These are phyloP conservation scores for Leucopsar rothschildi DNA, from an alignment of 2,113 vertebrate species.

Conservation along the genomic window DNA sequence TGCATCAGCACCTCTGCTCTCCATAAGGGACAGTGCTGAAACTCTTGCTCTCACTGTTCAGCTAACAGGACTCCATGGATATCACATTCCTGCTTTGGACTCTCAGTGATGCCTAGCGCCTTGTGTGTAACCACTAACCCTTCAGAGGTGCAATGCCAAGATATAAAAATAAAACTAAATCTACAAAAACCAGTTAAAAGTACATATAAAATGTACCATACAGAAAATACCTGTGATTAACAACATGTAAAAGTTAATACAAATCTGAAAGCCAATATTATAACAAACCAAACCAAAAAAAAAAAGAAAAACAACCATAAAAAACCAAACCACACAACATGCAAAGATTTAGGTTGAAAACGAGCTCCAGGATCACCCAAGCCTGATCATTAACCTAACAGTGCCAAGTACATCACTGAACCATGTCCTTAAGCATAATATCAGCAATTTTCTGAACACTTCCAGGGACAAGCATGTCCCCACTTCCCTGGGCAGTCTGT, in stretches of 20 bases:
- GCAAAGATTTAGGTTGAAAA: neutral
- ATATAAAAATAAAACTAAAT: too few species aligned
- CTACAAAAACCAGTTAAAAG: too few species aligned
- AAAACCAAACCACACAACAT: too few species aligned
- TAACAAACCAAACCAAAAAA: too few species aligned
- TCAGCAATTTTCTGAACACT: accelerated
- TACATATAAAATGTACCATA: too few species aligned
- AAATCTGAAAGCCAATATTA: too few species aligned
- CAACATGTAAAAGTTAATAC: too few species aligned
- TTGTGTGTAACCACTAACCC: neutral
- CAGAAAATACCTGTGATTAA: too few species aligned
- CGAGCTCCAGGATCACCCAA: neutral
- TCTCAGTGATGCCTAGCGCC: neutral
- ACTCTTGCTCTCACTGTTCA: neutral
- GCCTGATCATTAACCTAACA: neutral
- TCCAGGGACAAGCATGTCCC: too few species aligned
- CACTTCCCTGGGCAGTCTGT: neutral
- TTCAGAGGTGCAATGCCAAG: neutral
- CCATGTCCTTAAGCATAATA: accelerated
- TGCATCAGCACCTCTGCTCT: neutral
- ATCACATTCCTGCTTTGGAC: neutral
- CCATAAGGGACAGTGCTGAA: accelerated
- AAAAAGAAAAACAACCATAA: too few species aligned
- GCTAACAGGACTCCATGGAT: neutral
- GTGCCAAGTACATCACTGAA: neutral